These are phyloP conservation scores for Piprites chloris DNA, from an alignment of 2,113 vertebrate species.

Conservation along the genomic window DNA sequence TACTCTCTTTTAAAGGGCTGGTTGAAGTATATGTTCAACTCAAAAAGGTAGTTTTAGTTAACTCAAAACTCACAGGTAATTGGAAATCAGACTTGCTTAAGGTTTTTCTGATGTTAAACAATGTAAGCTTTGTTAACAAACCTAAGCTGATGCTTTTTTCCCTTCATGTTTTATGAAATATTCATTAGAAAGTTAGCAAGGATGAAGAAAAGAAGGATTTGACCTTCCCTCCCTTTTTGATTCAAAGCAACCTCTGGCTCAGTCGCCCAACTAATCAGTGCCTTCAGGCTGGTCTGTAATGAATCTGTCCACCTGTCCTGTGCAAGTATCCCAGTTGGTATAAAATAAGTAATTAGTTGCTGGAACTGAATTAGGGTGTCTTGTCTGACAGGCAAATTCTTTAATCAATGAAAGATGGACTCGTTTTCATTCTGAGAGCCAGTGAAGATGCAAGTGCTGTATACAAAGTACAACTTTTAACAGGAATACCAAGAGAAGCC, in stretches of 20 bases:
- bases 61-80: background rate
- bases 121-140: background rate
- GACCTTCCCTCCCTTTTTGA: background rate
- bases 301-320: background rate
- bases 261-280: background rate
- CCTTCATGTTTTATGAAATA: background rate
- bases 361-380: background rate
- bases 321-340: background rate
- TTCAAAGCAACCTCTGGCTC: background rate
- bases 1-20: background rate
- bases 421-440: background rate
- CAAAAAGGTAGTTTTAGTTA: background rate
- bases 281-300: background rate
- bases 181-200: background rate
- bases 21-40: background rate
- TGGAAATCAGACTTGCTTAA: background rate
- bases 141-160: background rate
- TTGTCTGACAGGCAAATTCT: background rate
- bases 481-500: background rate
- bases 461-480: background rate
- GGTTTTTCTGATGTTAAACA: background rate
- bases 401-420: background rate
- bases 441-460: background rate
- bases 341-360: background rate
- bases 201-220: background rate